Conservation (phyloP, 2,797 vertebrate species). For the Pseudochirops cupreus region DNA sequence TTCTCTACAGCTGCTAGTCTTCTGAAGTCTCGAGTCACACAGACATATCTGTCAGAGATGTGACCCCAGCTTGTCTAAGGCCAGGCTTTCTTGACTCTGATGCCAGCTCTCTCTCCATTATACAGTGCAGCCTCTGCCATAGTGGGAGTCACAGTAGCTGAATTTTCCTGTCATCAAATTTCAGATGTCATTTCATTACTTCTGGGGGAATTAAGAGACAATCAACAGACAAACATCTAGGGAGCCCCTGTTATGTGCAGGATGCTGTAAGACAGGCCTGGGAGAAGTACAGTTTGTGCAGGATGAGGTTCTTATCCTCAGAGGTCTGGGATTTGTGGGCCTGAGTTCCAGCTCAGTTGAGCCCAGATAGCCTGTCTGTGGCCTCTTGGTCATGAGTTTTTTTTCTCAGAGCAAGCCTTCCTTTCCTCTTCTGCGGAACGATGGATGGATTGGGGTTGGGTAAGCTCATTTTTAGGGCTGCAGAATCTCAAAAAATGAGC, state of each 20-base stretch:
- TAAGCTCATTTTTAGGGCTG: not conserved
- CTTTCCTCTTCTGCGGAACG: not conserved
- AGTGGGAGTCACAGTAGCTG: not conserved
- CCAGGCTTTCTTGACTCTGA: not conserved
- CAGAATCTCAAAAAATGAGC: not conserved
- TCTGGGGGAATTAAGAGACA: not conserved
- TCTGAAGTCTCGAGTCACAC: not conserved
- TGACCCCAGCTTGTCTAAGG: not conserved
- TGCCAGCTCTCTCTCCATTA: not conserved
- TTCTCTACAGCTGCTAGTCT: not conserved
- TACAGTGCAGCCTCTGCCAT: not conserved
- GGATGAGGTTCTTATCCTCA: not conserved
- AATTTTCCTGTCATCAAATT: not conserved
- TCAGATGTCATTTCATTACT: not conserved
- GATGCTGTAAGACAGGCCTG: not conserved
- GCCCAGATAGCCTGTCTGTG: not conserved
- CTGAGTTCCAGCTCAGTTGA: not conserved
- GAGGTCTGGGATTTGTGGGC: not conserved
- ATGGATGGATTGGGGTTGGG: not conserved
- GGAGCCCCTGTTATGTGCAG: not conserved
- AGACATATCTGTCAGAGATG: not conserved
- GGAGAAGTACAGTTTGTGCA: not conserved
- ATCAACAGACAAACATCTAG: not conserved
- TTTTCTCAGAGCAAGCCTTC: not conserved
- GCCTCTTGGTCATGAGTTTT: not conserved